Base-by-base conservation (phyloP, 2,113 vertebrate genomes). In the Psittacula cyanocephala region DNA sequence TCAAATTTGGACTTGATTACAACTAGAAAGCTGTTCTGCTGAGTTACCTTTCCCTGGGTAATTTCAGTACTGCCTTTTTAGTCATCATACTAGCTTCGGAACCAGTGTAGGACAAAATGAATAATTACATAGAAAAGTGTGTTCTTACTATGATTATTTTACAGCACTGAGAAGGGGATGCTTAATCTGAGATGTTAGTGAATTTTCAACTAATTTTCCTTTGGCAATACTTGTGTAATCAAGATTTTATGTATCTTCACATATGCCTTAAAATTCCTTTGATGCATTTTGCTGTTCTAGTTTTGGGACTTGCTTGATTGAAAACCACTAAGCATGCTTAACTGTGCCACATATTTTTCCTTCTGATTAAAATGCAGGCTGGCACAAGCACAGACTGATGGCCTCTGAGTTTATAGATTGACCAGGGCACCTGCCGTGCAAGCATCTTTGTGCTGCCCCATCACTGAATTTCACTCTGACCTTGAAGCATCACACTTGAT, bases 321-420 rank as follows among this genome's bases (percentile, higher is more conserved):
- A 88, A 94, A 95, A 86, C 47, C 67, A 76, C 69, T 93, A 93
- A 91, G 43, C 47, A 78, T 63, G 44, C 68, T 95, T 92, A 96
- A 90, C 84, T 41, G 75, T 97, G 85, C 71, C 91, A 91, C 81
- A 68, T 94, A 71, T 79, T 95, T 95, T 92, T 79, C 70, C 79
- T 81, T 95, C 91, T 95, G 91, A 96, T 97, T 93, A 96, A 94
- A 96, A 91, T 95, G 92, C 93, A 89, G 94, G 60, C 85, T 96
- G 93, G 95, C 95, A 97, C 92, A 94, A 95, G 93, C 79, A 81
- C 79, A 96, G 95, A 94, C 93, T 94, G 95, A 96, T 96, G 95
- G 95, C 94, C 94, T 95, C 96, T 96, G 94, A 97, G 94, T 96
- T 96, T 97, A 97, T 96, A 95, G 96, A 97, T 95, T 97, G 96